Evolutionary conservation across 2,888 invertebrate species (phyloP).

Genomic region (Unio delphinus): DNA sequence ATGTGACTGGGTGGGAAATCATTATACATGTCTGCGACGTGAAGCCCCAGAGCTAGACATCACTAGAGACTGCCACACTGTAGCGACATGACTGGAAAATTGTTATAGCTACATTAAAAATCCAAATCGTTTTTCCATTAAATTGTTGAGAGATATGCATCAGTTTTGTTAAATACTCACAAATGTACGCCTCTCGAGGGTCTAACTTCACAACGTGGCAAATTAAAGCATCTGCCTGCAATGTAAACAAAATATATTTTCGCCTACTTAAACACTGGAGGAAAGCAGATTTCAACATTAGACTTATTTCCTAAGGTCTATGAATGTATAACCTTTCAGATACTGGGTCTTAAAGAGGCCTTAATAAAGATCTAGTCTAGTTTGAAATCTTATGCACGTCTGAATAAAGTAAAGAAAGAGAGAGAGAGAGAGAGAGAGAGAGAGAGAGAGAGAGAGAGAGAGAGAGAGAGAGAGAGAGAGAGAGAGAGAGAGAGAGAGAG

Average conservation of each 20-base stretch:
- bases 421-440: neutral
- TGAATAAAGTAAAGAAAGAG: neutral
- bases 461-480: neutral
- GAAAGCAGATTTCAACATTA: neutral
- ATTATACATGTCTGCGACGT: too few relatives aligned
- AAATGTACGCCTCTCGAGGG: conserved; percentile 46
- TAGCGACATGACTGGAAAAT: too few relatives aligned
- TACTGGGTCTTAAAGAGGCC: neutral
- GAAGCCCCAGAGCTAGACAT: too few relatives aligned
- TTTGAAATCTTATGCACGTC: too few relatives aligned
- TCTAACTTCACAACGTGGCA: conserved; percentile 50
- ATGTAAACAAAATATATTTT: conserved; percentile 3
- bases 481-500: neutral
- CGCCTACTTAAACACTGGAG: neutral
- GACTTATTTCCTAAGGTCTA: too few relatives aligned
- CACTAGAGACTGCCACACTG: too few relatives aligned
- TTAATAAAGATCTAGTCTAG: neutral
- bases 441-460: neutral
- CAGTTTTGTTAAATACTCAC: conserved; percentile 33
- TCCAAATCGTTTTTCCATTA: too few relatives aligned
- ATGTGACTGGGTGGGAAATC: too few relatives aligned
- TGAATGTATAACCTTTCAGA: too few relatives aligned
- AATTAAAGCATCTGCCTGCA: conserved; percentile 50
- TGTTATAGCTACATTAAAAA: too few relatives aligned
- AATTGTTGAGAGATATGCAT: neutral